Conservation (phyloP, 2,888 invertebrate species). For the Ochropleura plecta region DNA sequence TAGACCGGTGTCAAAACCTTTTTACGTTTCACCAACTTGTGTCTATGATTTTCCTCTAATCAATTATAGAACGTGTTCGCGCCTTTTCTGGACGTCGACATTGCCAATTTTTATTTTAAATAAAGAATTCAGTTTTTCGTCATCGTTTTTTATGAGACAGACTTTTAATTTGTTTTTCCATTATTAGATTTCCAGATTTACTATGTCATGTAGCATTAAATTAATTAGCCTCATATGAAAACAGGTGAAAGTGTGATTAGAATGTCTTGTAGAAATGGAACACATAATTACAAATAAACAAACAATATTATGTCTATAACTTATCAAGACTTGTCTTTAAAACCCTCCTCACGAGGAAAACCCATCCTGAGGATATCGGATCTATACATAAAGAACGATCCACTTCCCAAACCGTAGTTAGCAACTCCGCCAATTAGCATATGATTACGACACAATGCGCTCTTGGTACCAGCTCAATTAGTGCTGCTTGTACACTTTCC, state of each 20-base stretch:
- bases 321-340: neutral
- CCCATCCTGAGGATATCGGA: constrained; percentile 22
- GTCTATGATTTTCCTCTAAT: constrained; percentile 57
- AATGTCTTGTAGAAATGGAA: neutral
- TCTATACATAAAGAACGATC: constrained; percentile 49
- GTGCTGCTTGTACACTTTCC: constrained; percentile 73
- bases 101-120: constrained; percentile 47
- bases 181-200: too few species aligned
- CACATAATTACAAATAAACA: neutral
- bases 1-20: constrained; percentile 44
- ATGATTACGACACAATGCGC: constrained; percentile 65
- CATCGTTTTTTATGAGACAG: neutral
- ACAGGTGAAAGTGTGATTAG: neutral
- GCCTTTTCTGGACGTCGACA: constrained; percentile 38
- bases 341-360: neutral
- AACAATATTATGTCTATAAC: neutral
- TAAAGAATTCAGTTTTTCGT: constrained; percentile 27
- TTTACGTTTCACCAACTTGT: constrained; percentile 41
- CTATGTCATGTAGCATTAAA: neutral
- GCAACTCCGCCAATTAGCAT: constrained; percentile 67
- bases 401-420: constrained; percentile 59
- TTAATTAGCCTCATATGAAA: neutral
- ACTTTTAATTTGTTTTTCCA: neutral
- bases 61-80: constrained; percentile 36
- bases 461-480: constrained; percentile 70